Percentiles rank a stretch among this genome's conserved stretches.
These are phyloP conservation scores for Ischnura elegans DNA, from an alignment of 2,888 invertebrate species.

Conservation along the genomic window DNA sequence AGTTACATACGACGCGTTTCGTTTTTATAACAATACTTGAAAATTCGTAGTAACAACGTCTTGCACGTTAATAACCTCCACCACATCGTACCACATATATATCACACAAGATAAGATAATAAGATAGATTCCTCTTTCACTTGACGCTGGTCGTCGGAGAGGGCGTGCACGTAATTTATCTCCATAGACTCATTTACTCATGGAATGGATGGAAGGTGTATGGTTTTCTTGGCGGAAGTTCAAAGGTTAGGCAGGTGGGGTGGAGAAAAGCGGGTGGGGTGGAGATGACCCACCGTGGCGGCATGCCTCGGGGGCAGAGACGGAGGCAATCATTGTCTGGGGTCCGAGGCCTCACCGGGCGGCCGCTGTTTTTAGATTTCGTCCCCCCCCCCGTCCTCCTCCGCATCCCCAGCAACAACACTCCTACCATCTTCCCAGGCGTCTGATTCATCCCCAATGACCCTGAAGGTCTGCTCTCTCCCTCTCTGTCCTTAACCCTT, in stretches of 20 bases:
- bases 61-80: too few relatives aligned
- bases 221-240: background rate
- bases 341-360: background rate
- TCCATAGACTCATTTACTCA: too few relatives aligned
- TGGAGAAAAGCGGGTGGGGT: background rate
- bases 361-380: background rate
- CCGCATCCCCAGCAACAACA: background rate
- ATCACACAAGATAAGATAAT: too few relatives aligned
- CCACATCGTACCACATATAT: too few relatives aligned
- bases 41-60: too few relatives aligned
- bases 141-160: too few relatives aligned
- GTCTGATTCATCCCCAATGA: slow-evolving; percentile 58
- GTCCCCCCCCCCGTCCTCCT: background rate
- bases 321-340: background rate
- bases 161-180: too few relatives aligned
- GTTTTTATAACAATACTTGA: too few relatives aligned
- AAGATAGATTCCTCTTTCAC: too few relatives aligned
- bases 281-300: too few relatives aligned
- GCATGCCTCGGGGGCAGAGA: background rate
- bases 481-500: too few relatives aligned
- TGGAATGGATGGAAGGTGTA: background rate
- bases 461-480: slow-evolving; percentile 13
- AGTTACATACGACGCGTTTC: too few relatives aligned
- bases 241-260: background rate
- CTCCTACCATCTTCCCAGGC: background rate